A percentile compares a stretch with the other conserved stretches of the same genome.
These are phyloP conservation scores for Sibirionetta formosa DNA, from an alignment of 2,797 vertebrate genomes.

Conservation along the genomic window DNA sequence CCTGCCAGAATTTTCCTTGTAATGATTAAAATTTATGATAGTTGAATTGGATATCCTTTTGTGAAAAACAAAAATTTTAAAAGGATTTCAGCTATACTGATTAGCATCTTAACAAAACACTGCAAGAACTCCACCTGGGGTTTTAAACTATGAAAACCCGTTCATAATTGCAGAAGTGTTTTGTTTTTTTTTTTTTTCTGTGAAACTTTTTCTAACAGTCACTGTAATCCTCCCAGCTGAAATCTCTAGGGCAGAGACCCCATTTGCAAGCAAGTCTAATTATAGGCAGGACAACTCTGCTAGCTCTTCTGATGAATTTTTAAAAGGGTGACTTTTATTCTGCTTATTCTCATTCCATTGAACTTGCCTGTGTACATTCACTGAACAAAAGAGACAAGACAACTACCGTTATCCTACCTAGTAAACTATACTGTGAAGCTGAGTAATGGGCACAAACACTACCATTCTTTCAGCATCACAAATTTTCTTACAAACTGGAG, in stretches of 20 bases:
- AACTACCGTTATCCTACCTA: background rate
- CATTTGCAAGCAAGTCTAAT: accelerated
- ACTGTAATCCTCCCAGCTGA: background rate
- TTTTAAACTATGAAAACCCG: background rate
- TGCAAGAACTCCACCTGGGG: background rate
- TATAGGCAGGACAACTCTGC: background rate
- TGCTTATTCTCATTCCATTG: background rate
- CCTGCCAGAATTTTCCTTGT: background rate
- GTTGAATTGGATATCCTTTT: accelerated
- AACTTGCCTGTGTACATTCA: background rate
- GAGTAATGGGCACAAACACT: background rate
- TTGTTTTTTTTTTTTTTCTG: background rate
- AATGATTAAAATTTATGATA: background rate
- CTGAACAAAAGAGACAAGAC: background rate
- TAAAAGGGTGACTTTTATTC: background rate
- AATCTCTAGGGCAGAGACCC: background rate
- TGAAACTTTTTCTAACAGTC: background rate
- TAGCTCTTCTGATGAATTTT: background rate
- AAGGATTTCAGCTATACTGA: background rate
- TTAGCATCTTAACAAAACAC: background rate
- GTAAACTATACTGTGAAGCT: background rate
- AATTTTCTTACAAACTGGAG: background rate
- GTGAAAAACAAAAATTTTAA: background rate
- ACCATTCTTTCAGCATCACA: background rate
- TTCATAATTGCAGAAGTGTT: background rate